Evolutionary conservation across 37 sponge, comb jelly and placozoan species (phyloP), one percentile per base, ranked within the genome.

Genomic region (Diacarnus erythraeanus): DNA sequence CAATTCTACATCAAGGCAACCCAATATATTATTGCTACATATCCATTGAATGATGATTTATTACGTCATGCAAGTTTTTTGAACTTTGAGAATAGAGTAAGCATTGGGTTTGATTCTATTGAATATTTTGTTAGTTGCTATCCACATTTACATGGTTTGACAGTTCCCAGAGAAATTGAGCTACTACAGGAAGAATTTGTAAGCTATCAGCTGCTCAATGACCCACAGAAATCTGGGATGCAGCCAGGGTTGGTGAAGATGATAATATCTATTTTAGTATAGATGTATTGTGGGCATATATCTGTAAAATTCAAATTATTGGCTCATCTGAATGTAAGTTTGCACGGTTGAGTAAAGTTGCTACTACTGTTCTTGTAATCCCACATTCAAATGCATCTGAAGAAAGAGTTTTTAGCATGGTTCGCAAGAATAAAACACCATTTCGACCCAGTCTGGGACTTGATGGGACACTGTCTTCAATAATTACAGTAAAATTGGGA

Each of bases 381-480:
- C 80, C 80, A 42, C 80, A 79, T 37, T 67, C 80, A n/a, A 79
- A 81, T 81, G 82, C 82, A 74, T 33, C 73, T 64, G 82, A 81
- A 43, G 82, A 81, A 57, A 38, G 74, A 51, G 51, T 81, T 22
- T 81, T 81, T 57, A 73, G 74, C 57, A 34, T 81, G 60, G 60
- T 81, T 57, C 37, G 26, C 8, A 81, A 81, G 41, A n/a, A n/a
- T n/a, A n/a, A n/a, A n/a, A n/a, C n/a, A n/a, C n/a, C n/a, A n/a
- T n/a, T n/a, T n/a, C n/a, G n/a, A n/a, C n/a, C n/a, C n/a, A n/a
- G n/a, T n/a, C n/a, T n/a, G n/a, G n/a, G n/a, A n/a, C n/a, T n/a
- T n/a, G n/a, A n/a, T n/a, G n/a, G n/a, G n/a, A n/a, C n/a, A n/a
- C n/a, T n/a, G n/a, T n/a, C n/a, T n/a, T n/a, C n/a, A n/a, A n/a